Evolutionary conservation across 2,113 vertebrate species (phyloP), one percentile per base, ranked within the genome.

Genomic region (Mola mola): DNA sequence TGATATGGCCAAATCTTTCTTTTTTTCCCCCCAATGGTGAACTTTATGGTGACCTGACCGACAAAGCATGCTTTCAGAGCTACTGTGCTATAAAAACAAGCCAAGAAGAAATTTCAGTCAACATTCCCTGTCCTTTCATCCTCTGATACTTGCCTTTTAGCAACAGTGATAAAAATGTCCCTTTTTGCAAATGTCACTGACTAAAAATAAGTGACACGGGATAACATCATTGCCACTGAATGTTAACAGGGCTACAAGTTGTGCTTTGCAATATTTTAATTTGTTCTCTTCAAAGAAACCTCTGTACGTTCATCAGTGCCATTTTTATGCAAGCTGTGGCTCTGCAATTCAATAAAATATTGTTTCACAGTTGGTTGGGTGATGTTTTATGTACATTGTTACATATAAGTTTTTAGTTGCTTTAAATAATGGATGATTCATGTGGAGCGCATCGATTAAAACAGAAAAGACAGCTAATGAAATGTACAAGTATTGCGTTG

Each of bases 381-480:
- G 10, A 62, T 40, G 31, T 78, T 63, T 72, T 42, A 68, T 40
- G 47, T 15, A 15, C n/a, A n/a, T n/a, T 1, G 36, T 38, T 22
- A 33, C 57, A 43, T 9, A 0, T 21, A 11, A 34, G 15, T 2
- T 37, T 59, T 49, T 17, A 40, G 17, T 48, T 36, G 15, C 34
- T 52, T 33, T 62, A 38, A 68, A 59, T 52, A 29, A 24, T 33
- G 9, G 0, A 31, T 33, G 10, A 26, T 20, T 10, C 20, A 16
- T 11, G 26, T 4, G 12, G 26, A 5, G 6, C 24, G n/a, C 17
- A 24, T 4, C n/a, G 10, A 66, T 64, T 7, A 46, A 52, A 75
- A 31, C 2, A 34, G 8, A 13, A 65, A 65, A 25, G 0, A 28
- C 1, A 34, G 10, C 47, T 26, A 21, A 33, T 10, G 34, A 33